Evolutionary conservation across 2,888 invertebrate genomes (phyloP).

Genomic region (Mesochorus sp.): DNA sequence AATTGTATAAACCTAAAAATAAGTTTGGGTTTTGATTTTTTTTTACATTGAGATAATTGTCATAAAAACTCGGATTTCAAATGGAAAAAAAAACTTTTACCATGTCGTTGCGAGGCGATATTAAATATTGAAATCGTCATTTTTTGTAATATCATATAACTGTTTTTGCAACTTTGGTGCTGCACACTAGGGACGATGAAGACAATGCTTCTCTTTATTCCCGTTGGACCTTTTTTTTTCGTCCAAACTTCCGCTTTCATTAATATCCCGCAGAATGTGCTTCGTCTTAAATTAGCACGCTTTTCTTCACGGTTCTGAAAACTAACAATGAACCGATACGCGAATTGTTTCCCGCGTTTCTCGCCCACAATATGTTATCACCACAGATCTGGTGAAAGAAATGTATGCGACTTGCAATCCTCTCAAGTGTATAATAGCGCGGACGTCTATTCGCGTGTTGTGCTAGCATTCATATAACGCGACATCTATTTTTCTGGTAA

Average conservation of each 20-base stretch:
- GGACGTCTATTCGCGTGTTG: background rate
- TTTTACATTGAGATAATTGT: too few relatives aligned
- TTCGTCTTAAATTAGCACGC: slow-evolving; percentile 12
- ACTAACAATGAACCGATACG: slow-evolving; percentile 29
- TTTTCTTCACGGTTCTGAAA: slow-evolving; percentile 4
- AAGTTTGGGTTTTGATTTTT: too few relatives aligned
- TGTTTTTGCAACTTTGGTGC: too few relatives aligned
- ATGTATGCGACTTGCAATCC: background rate
- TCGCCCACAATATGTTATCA: slow-evolving; percentile 7
- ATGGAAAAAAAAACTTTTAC: too few relatives aligned
- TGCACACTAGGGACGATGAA: background rate
- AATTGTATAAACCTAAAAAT: too few relatives aligned
- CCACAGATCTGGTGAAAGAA: slow-evolving; percentile 6
- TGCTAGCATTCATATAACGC: background rate
- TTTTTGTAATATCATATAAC: too few relatives aligned
- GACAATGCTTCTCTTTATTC: background rate
- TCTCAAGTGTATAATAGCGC: background rate
- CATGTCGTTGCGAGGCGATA: too few relatives aligned
- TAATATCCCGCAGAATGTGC: background rate
- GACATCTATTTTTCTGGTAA: slow-evolving; percentile 16
- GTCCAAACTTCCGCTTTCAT: background rate
- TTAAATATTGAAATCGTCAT: too few relatives aligned
- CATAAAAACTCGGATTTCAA: too few relatives aligned
- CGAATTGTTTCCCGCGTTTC: background rate
- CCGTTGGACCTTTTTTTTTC: background rate